phyloP scores from a whole-genome alignment of 2,113 vertebrate genomes.

The Xiphias gladius region DNA sequence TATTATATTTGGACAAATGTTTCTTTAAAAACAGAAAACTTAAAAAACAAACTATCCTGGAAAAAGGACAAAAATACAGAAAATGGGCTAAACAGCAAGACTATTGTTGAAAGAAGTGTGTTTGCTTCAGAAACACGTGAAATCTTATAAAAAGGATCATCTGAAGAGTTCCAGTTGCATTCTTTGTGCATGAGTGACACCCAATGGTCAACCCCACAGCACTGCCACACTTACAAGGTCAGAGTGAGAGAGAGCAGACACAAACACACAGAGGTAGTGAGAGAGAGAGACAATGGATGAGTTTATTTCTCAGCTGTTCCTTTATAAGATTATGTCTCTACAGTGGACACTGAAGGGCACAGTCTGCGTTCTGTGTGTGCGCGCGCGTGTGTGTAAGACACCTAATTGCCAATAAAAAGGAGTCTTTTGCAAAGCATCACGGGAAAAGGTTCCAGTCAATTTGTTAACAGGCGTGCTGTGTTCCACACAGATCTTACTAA shows the following conservation, averaged over 20 bases:
- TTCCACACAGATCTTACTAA: conserved; percentile 53
- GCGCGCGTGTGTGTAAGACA: neutral
- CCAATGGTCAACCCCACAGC: conserved; percentile 71
- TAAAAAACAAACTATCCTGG: neutral
- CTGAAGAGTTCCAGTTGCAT: conserved; percentile 27
- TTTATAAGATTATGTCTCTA: neutral
- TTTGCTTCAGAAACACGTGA: neutral
- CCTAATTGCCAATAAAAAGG: conserved; percentile 31
- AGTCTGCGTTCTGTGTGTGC: neutral
- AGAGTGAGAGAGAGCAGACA: neutral
- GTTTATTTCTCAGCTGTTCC: neutral
- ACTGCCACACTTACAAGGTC: conserved; percentile 33
- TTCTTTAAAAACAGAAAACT: neutral
- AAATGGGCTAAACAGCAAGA: neutral
- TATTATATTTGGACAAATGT: neutral
- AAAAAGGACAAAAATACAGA: conserved; percentile 2
- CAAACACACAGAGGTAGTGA: neutral
- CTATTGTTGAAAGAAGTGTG: neutral
- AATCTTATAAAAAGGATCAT: neutral
- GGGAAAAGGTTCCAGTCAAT: conserved; percentile 55
- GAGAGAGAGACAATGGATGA: neutral
- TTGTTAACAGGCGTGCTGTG: conserved; percentile 48
- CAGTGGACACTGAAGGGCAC: neutral
- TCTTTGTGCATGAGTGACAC: conserved; percentile 80
- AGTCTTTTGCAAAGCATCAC: conserved; percentile 43